Base-by-base conservation (phyloP, 1,140 invertebrate genomes). In the Scaptomyza pallida region DNA sequence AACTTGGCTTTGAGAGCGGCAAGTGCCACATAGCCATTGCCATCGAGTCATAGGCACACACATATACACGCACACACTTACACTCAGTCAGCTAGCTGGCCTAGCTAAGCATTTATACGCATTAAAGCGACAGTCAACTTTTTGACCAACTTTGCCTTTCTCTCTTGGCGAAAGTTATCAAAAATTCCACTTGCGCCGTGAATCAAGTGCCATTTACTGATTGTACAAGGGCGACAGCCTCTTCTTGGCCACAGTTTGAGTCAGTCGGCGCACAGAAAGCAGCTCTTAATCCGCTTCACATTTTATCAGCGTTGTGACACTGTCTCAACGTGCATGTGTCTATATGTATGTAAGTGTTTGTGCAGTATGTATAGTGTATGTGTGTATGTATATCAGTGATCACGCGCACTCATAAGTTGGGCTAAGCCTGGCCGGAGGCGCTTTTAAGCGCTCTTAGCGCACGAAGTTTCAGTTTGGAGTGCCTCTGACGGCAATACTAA, bases 141-240 rank as follows among this genome's bases (percentile, higher is more conserved):
- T 71, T 82, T 88, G 82, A 75, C 82, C 82, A 88, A 88, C 62
- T 88, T 85, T 85, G 76, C 47, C 60, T 60, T 68, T 69, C 13
- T 47, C 51, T 16, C 40, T 67, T 44, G 40, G 82, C 44, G 61
- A 88, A 88, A 88, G 82, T 88, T 88, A 88, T 88, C 82, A 88
- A 88, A 88, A 88, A 88, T 88, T 88, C 82, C 82, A 88, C 83
- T 88, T 88, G 83, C 82, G 78, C 78, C 86, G 78, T 89, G 78
- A 89, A 88, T 88, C 82, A 88, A 88, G 82, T 88, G 82, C 78
- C 82, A 88, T 88, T 86, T 88, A 86, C 82, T 88, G 82, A 86
- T 86, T 86, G 81, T 88, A 70, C 77, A 75, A 75, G 63, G 77
- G 60, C 64, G 41, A 54, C 23, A 44, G 45, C 40, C 48, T 37